Base-by-base conservation (phyloP, 2,113 vertebrate species). In the Rattus rattus region DNA sequence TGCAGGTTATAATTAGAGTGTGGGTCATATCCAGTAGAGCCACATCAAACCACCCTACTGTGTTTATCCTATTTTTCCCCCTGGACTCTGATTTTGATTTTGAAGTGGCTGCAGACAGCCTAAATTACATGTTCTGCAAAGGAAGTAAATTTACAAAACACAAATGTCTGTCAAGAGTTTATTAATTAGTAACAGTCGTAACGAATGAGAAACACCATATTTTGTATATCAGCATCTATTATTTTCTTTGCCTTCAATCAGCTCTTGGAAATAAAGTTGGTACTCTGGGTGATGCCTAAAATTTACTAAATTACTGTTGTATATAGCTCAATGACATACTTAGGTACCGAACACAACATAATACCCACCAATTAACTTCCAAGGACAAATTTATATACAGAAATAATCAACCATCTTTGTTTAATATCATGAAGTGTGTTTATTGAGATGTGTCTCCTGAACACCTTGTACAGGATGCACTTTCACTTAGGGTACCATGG, bases 131-230 rank as follows among this genome's bases (percentile, higher is more conserved):
- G 79, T 80, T 95, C 94, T 95, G 56, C 52, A 91, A 94, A 92
- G 84, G 70, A 96, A 83, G 61, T n/a, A 69, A 91, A 73, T 77
- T 90, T 91, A 91, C 63, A 65, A 91, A 96, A 95, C 43, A 96
- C 75, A 93, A 88, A 86, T 59, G 91, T 91, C 49, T 96, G 89
- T 87, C 72, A 95, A 90, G 89, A 95, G 90, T 79, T 59, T 81
- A 96, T 94, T 94, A 89, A 97, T 94, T 93, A 92, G 76, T 77
- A 77, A 88, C 47, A 94, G 73, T 92, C 61, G 87, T 88, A 94
- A 56, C 69, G 36, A 91, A 79, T 20, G 49, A 28, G 56, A 89
- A 92, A 94, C 61, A 92, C 39, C 79, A 73, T 7, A 88, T 93
- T 92, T 67, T 95, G 36, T 88, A 49, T 80, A 36, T 79, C 13